Percentiles rank a stretch among this genome's conserved stretches.
Evolutionary conservation across 2,888 invertebrate species (phyloP).

Genomic region (Cataglyphis cursor): DNA sequence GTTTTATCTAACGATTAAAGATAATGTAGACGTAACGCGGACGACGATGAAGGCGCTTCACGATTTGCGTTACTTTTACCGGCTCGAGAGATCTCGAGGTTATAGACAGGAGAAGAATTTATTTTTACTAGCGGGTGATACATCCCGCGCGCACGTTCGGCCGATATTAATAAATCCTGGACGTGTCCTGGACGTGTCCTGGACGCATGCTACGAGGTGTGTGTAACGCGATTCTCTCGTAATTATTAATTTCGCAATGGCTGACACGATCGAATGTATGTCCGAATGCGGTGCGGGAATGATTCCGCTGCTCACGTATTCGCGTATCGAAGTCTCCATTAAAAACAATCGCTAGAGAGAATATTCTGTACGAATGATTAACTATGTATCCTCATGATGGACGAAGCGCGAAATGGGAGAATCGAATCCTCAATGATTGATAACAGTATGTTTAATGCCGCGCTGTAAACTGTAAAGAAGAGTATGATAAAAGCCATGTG

Average conservation of each 20-base stretch:
- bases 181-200: constrained; percentile 20
- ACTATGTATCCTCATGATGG: not conserved
- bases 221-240: constrained; percentile 50
- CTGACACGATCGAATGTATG: constrained; percentile 35
- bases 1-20: constrained; percentile 44
- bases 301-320: constrained; percentile 28
- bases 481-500: not conserved
- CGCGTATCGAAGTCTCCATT: constrained; percentile 27
- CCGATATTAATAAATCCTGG: constrained; percentile 49
- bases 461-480: not conserved
- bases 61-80: constrained; percentile 53
- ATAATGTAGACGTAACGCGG: constrained; percentile 29
- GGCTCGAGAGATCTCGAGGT: constrained; percentile 47
- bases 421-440: constrained; percentile 5
- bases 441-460: not conserved
- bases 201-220: constrained; percentile 35
- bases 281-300: constrained; percentile 54
- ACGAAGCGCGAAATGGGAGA: constrained; percentile 10
- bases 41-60: constrained; percentile 30
- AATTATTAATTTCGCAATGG: constrained; percentile 55
- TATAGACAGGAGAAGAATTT: constrained; percentile 41
- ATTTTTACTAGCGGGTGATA: constrained; percentile 38
- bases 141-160: constrained; percentile 47
- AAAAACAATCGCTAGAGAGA: constrained; percentile 35
- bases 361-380: constrained; percentile 26